phyloP scores from a whole-genome alignment of 2,113 vertebrate species.

The Nesoenas mayeri region DNA sequence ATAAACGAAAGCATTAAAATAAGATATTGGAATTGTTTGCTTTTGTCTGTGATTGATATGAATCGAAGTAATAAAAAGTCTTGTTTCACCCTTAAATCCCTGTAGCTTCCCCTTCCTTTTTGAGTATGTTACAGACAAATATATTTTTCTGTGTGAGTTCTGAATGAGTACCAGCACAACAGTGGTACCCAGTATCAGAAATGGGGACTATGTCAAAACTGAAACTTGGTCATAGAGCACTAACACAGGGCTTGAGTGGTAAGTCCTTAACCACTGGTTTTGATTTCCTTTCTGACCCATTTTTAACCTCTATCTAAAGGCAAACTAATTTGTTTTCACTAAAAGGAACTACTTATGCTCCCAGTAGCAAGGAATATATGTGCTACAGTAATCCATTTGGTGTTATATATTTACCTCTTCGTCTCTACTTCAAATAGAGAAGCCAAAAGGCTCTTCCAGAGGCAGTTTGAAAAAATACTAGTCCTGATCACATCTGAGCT shows the following conservation, averaged over 20 bases:
- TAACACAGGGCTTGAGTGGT: neutral
- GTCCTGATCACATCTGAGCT: neutral
- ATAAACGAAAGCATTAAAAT: conserved; percentile 76
- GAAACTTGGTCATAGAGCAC: neutral
- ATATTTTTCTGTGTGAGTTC: neutral
- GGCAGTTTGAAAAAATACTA: neutral
- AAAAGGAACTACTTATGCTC: neutral
- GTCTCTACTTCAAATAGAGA: neutral
- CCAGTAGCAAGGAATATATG: neutral
- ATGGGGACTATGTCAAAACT: neutral
- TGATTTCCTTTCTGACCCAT: neutral
- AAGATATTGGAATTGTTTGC: conserved; percentile 71
- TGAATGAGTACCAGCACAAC: neutral
- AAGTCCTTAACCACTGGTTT: neutral
- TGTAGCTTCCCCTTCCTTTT: neutral
- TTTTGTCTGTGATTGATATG: conserved; percentile 72
- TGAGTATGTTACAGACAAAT: neutral
- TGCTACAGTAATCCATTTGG: neutral
- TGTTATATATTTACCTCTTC: neutral
- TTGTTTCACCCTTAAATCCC: neutral
- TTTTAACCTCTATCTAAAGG: neutral
- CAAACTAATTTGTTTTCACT: neutral
- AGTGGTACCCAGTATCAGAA: neutral
- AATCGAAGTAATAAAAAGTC: conserved; percentile 3
- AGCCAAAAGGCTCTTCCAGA: neutral